phyloP scores from a whole-genome alignment of 1,140 invertebrate genomes.

The Lanistes nyassanus region DNA sequence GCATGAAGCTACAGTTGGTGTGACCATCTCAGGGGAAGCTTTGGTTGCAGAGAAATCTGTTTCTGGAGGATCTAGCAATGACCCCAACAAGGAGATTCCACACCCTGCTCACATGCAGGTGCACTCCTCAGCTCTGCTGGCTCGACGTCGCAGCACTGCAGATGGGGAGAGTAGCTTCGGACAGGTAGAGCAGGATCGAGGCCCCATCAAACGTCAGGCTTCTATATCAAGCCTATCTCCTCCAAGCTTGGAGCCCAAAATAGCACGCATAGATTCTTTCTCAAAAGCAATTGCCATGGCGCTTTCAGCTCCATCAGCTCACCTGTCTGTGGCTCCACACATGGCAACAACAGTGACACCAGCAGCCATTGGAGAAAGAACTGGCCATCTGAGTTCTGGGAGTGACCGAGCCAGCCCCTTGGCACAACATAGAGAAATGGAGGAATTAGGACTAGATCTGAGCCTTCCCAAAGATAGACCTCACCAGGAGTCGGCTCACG shows the following conservation, averaged over 20 bases:
- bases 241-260: slow-evolving; percentile 1
- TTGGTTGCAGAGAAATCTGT: neutral
- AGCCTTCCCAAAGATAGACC: slow-evolving; percentile 21
- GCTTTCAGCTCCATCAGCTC: neutral
- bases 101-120: neutral
- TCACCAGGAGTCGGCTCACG: neutral
- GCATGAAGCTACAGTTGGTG: neutral
- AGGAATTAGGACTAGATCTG: slow-evolving; percentile 17
- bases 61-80: neutral
- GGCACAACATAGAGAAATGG: neutral
- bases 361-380: slow-evolving; percentile 9
- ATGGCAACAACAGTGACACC: slow-evolving; percentile 3
- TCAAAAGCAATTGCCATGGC: neutral
- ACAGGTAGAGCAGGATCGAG: neutral
- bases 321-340: neutral
- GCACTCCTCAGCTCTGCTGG: neutral
- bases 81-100: neutral
- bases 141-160: neutral
- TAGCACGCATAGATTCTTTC: slow-evolving; percentile 1
- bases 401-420: too few species aligned
- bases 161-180: neutral
- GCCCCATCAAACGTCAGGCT: slow-evolving; percentile 9
- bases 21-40: neutral
- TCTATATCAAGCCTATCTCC: slow-evolving; percentile 16
- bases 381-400: neutral